These are phyloP conservation scores for Spizella passerina DNA, from an alignment of 2,797 vertebrate species.

Conservation along the genomic window DNA sequence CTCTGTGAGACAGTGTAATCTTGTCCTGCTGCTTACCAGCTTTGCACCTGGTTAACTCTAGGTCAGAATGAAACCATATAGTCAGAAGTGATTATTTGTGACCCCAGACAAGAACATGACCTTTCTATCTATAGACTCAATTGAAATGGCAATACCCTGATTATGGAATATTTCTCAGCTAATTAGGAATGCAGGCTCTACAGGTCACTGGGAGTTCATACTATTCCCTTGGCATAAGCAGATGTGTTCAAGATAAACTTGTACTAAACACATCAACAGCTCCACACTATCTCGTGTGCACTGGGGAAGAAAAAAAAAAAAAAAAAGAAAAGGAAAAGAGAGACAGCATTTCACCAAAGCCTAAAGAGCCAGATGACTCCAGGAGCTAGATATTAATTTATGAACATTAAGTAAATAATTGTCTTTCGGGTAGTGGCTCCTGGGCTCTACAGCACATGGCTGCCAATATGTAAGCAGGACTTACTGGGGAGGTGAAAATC, in stretches of 20 bases:
- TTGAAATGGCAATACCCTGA: conserved; percentile 49
- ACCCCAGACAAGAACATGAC: conserved; percentile 44
- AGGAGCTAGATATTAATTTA: neutral
- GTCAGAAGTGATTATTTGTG: conserved; percentile 35
- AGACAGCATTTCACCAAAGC: conserved; percentile 37
- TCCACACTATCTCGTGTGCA: conserved; percentile 47
- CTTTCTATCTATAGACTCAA: conserved; percentile 57
- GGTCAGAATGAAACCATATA: conserved; percentile 6
- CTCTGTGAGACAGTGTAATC: neutral
- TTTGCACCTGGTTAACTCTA: conserved; percentile 50
- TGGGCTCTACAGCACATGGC: conserved; percentile 1
- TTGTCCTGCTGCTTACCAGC: conserved; percentile 3
- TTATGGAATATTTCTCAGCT: conserved; percentile 57
- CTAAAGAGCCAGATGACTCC: conserved; percentile 55
- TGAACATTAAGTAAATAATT: conserved; percentile 61
- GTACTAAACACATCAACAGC: conserved; percentile 58
- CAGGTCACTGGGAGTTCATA: conserved; percentile 61
- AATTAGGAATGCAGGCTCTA: conserved; percentile 45
- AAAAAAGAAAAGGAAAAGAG: neutral
- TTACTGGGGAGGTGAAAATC: neutral
- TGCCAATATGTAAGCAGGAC: neutral
- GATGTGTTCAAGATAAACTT: conserved; percentile 75
- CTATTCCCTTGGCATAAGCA: conserved; percentile 64
- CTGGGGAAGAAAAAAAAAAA: neutral
- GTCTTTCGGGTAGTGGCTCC: conserved; percentile 16